Evolutionary conservation across 2,797 vertebrate genomes (phyloP).

Genomic region (Danio aesculapii): DNA sequence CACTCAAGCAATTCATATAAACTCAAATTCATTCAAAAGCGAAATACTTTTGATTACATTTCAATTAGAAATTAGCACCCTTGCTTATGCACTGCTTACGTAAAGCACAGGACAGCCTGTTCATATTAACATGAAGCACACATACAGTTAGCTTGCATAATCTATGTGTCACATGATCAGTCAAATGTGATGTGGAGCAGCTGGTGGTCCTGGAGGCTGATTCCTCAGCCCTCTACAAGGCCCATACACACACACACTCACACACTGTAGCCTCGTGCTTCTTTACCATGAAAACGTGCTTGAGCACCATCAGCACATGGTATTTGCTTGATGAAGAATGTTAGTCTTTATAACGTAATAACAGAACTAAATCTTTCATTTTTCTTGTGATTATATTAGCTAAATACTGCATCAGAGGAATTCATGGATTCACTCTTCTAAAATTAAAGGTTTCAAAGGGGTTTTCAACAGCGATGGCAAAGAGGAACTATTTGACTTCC

Average conservation of each 20-base stretch:
- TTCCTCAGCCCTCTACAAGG: slow-evolving; percentile 14
- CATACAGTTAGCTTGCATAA: neutral
- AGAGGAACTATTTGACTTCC: too few species aligned
- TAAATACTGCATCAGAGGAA: neutral
- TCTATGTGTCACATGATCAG: slow-evolving; percentile 25
- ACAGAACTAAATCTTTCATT: neutral
- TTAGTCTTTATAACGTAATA: neutral
- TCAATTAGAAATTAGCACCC: neutral
- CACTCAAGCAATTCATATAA: too few species aligned
- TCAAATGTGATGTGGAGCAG: slow-evolving; percentile 30
- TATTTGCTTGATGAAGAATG: neutral
- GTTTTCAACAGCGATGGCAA: too few species aligned
- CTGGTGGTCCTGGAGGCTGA: slow-evolving; percentile 21
- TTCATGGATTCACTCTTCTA: too few species aligned
- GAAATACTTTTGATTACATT: too few species aligned
- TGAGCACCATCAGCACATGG: neutral
- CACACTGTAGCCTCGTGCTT: neutral
- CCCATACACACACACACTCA: neutral
- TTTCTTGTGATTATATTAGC: neutral
- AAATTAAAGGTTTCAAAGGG: too few species aligned
- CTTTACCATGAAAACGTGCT: neutral
- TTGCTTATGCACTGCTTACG: neutral
- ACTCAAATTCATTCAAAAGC: too few species aligned
- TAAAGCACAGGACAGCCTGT: slow-evolving; percentile 4
- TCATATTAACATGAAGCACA: slow-evolving; percentile 12